phyloP scores from a whole-genome alignment of 1,140 invertebrate species.

The Trichomalopsis sarcophagae region DNA sequence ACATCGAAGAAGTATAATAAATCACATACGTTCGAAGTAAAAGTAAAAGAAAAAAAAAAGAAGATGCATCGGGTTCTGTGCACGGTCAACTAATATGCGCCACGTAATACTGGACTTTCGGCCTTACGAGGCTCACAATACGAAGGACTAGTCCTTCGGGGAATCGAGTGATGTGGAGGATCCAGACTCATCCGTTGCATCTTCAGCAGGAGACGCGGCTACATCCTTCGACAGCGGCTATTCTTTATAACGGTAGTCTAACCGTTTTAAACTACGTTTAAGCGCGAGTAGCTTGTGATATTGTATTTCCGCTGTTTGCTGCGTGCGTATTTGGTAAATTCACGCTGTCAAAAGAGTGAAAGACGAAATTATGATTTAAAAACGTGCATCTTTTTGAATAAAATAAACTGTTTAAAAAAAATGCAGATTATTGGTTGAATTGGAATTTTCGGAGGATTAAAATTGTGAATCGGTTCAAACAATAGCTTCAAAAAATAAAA shows the following conservation, averaged over 20 bases:
- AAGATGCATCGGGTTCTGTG: neutral
- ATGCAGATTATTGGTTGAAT: too few species aligned
- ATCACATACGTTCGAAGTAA: neutral
- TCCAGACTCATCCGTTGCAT: conserved; percentile 70
- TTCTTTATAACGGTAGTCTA: conserved; percentile 69
- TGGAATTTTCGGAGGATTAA: too few species aligned
- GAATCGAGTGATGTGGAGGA: conserved; percentile 70
- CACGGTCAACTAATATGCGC: conserved; percentile 36
- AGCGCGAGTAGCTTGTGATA: too few species aligned
- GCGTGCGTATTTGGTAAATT: too few species aligned
- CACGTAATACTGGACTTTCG: conserved; percentile 46
- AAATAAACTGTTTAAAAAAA: too few species aligned
- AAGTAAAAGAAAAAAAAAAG: neutral
- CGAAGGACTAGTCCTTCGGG: conserved; percentile 59
- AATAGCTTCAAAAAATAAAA: too few species aligned
- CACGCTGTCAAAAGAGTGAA: too few species aligned
- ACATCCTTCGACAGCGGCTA: conserved; percentile 69
- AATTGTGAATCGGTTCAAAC: too few species aligned
- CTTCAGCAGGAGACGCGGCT: conserved; percentile 69
- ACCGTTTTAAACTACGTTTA: neutral
- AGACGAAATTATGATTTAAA: too few species aligned
- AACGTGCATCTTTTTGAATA: too few species aligned
- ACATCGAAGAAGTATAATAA: too few species aligned
- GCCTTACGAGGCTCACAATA: conserved; percentile 50
- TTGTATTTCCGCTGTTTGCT: too few species aligned